phyloP scores from a whole-genome alignment of 2,113 vertebrate species.

The Synchiropus splendidus region DNA sequence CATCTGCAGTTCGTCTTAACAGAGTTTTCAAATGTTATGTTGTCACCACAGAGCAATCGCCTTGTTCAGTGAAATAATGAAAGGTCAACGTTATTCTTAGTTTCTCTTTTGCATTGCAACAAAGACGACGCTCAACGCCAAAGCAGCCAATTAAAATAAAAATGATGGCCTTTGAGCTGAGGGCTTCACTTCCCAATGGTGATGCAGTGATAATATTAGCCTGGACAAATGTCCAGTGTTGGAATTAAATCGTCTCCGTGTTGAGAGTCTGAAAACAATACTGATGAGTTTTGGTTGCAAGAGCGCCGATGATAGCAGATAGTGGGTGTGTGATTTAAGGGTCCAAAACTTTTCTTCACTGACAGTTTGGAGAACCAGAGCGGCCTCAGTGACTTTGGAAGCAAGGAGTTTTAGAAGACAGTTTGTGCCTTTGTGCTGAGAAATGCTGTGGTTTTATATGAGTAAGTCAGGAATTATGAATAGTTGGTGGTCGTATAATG shows the following conservation, averaged over 20 bases:
- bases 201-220: slow-evolving; percentile 41
- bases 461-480: no score
- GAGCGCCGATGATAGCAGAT: no score
- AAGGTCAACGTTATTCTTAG: slow-evolving; percentile 40
- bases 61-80: slow-evolving; percentile 48
- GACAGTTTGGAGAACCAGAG: no score
- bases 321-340: no score
- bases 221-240: slow-evolving; percentile 46
- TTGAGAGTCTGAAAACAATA: no score
- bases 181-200: slow-evolving; percentile 48
- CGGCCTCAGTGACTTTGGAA: no score
- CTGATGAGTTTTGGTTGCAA: no score
- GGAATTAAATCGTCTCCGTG: slow-evolving; percentile 37
- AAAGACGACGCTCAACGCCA: slow-evolving; percentile 43
- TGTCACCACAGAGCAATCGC: slow-evolving; percentile 26
- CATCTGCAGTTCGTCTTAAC: slow-evolving; percentile 5
- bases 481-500: no score
- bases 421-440: no score
- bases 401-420: no score
- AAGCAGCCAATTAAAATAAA: slow-evolving; percentile 58
- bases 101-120: slow-evolving; percentile 37
- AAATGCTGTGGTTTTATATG: no score
- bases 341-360: no score
- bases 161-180: slow-evolving; percentile 51
- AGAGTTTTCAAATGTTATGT: slow-evolving; percentile 32